Percentiles rank a stretch among this genome's conserved stretches.
Conservation (phyloP, 2,113 vertebrate species). For the Furnarius figulus region DNA sequence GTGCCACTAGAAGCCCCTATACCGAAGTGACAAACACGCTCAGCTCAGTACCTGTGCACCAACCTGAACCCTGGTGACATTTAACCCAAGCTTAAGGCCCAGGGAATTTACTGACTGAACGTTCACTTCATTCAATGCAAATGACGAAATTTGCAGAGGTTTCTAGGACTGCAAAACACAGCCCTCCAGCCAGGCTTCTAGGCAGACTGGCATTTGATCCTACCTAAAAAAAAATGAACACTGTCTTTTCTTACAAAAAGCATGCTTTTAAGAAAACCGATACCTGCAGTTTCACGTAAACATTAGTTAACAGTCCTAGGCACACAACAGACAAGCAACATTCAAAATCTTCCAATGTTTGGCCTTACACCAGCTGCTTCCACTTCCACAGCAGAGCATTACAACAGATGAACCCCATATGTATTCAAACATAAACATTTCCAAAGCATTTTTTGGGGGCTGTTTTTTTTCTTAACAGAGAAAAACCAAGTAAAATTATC, state of each 20-base stretch:
- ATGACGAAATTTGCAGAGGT: neutral
- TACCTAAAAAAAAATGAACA: neutral
- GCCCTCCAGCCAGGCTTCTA: neutral
- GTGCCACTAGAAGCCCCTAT: neutral
- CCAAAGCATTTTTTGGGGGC: neutral
- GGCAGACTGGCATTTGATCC: neutral
- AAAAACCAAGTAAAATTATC: neutral
- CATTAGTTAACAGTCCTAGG: neutral
- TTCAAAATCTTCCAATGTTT: neutral
- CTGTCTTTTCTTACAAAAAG: neutral
- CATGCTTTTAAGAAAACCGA: neutral
- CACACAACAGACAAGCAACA: neutral
- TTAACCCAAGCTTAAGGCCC: neutral
- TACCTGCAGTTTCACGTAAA: neutral
- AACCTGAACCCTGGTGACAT: neutral
- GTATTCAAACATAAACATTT: neutral
- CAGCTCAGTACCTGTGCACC: neutral
- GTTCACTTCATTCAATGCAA: neutral
- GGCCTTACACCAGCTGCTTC: neutral
- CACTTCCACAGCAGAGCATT: neutral
- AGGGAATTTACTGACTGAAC: neutral
- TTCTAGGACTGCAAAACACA: neutral
- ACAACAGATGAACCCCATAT: conserved; percentile 6
- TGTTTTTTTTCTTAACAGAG: neutral
- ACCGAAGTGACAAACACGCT: neutral